phyloP scores from a whole-genome alignment of 2,113 vertebrate genomes.

The Alexandromys fortis region DNA sequence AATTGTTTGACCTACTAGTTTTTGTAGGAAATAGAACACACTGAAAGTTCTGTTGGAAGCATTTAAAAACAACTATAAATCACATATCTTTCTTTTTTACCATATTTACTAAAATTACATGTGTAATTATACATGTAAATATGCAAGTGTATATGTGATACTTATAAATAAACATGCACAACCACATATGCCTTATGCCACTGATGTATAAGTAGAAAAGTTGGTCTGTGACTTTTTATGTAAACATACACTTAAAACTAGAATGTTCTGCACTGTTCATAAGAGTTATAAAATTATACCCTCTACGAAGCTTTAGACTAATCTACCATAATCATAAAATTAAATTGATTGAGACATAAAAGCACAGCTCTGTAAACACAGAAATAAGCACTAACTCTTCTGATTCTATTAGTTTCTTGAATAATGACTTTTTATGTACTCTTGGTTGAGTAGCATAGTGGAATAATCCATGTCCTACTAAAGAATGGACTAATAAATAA shows the following conservation, averaged over 20 bases:
- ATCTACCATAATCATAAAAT: slow-evolving; percentile 51
- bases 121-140: not conserved
- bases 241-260: slow-evolving; percentile 13
- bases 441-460: not conserved
- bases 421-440: slow-evolving; percentile 10
- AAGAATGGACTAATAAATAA: not conserved
- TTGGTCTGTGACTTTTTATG: not conserved
- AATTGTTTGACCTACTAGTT: not conserved
- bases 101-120: not conserved
- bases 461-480: not conserved
- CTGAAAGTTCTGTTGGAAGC: not conserved
- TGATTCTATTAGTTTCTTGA: slow-evolving; percentile 5
- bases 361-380: slow-evolving; percentile 22
- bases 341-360: slow-evolving; percentile 48
- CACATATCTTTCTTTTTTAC: not conserved
- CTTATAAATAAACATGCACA: not conserved
- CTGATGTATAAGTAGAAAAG: not conserved
- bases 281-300: not conserved
- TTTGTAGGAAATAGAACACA: not conserved
- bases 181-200: not conserved
- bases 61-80: not conserved
- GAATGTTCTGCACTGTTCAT: not conserved
- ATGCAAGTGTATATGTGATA: not conserved
- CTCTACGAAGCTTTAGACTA: not conserved
- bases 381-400: slow-evolving; percentile 22